Conservation (phyloP, 2,888 invertebrate species). For the Frankliniella intonsa region DNA sequence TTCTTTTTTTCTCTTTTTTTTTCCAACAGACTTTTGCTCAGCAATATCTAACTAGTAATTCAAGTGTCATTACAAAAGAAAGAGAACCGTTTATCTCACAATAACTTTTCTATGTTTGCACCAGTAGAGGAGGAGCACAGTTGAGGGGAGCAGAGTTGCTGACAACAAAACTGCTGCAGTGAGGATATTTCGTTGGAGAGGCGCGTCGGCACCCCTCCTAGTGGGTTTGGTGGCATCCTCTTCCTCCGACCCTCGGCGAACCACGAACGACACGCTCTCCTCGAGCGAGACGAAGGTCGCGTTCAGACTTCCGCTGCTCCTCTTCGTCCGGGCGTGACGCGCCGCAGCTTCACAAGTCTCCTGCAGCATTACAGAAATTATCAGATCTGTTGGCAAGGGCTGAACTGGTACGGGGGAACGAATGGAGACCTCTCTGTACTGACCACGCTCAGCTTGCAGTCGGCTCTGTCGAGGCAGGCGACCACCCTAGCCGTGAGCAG, state of each 20-base stretch:
- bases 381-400: neutral
- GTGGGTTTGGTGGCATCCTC: neutral
- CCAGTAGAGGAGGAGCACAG: neutral
- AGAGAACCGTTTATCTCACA: neutral
- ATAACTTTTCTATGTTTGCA: neutral
- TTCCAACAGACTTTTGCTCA: neutral
- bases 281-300: neutral
- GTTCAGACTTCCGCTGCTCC: neutral
- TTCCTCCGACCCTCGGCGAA: neutral
- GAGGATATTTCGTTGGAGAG: neutral
- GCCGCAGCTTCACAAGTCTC: neutral
- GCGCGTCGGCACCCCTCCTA: neutral
- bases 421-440: neutral
- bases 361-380: neutral
- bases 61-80: neutral
- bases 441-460: conserved; percentile 44
- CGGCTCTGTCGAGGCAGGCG: conserved; percentile 53
- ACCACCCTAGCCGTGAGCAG: conserved; percentile 53
- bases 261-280: neutral
- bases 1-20: neutral
- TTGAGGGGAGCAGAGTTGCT: neutral
- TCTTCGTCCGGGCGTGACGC: neutral
- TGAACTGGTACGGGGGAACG: neutral
- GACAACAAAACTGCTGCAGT: neutral
- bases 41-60: neutral